These are phyloP conservation scores for Accipiter virgatus DNA, from an alignment of 2,113 vertebrate genomes.

Conservation along the genomic window DNA sequence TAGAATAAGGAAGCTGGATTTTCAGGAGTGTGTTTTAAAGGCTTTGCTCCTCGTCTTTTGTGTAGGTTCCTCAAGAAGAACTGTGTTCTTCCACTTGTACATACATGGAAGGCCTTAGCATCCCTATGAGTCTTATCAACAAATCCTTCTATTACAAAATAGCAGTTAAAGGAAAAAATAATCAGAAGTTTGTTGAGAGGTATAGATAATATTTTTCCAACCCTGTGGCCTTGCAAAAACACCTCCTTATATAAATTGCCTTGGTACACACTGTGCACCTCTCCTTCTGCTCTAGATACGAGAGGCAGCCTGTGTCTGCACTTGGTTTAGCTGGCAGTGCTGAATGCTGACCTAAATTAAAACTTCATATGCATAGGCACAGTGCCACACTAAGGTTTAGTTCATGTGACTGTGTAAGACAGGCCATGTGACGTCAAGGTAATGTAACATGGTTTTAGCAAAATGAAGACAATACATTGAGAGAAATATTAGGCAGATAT, in stretches of 20 bases:
- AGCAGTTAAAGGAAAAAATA: not conserved
- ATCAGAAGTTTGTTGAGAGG: not conserved
- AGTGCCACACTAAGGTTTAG: slow-evolving; percentile 3
- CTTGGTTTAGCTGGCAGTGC: slow-evolving; percentile 3
- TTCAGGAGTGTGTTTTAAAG: not conserved
- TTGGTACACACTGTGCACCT: not conserved
- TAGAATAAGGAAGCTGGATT: not conserved
- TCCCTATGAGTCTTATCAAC: not conserved
- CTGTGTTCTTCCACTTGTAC: not conserved
- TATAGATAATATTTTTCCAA: not conserved
- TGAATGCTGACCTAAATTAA: slow-evolving; percentile 67
- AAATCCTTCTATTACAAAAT: not conserved
- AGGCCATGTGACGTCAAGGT: slow-evolving; percentile 27
- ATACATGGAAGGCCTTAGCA: not conserved
- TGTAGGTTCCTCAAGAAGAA: not conserved
- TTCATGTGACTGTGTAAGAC: slow-evolving; percentile 12
- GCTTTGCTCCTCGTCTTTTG: not conserved
- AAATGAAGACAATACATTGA: slow-evolving; percentile 1
- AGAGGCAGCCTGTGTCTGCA: not conserved
- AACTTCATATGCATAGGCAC: slow-evolving; percentile 60
- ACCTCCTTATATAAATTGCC: not conserved
- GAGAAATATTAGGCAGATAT: slow-evolving; percentile 11
- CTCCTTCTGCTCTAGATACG: not conserved
- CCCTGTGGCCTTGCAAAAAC: not conserved
- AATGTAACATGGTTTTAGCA: not conserved